A percentile compares a stretch with the other conserved stretches of the same genome.
Conservation (phyloP, 2,797 vertebrate species). For the Novumbra hubbsi region DNA sequence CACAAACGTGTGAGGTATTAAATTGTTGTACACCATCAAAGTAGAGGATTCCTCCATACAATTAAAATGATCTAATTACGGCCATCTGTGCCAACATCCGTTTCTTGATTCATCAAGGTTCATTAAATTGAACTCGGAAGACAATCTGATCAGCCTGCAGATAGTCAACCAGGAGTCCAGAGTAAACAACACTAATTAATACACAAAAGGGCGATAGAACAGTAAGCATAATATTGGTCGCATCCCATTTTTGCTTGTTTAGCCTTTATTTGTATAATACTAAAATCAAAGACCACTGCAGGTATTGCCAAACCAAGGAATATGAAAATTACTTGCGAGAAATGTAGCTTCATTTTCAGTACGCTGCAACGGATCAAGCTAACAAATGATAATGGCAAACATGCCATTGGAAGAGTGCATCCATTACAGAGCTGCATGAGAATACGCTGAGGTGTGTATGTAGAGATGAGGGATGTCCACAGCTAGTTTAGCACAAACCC, state of each 20-base stretch:
- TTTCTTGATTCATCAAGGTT: slow-evolving; percentile 16
- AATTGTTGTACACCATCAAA: not conserved
- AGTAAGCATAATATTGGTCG: not conserved
- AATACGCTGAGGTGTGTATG: not conserved
- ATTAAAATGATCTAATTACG: slow-evolving; percentile 20
- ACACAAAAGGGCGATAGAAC: slow-evolving; percentile 8
- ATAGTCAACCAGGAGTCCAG: slow-evolving; percentile 10
- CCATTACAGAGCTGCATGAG: not conserved
- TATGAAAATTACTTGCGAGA: not conserved
- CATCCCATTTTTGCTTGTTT: slow-evolving; percentile 2
- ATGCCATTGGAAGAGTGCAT: not conserved
- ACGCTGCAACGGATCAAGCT: not conserved
- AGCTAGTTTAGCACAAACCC: not conserved
- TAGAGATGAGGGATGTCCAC: not conserved
- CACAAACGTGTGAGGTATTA: not conserved
- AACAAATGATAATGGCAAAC: not conserved
- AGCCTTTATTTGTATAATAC: not conserved
- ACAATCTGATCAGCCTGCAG: slow-evolving; percentile 7
- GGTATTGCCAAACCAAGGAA: not conserved
- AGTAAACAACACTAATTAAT: slow-evolving; percentile 32
- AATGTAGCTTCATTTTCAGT: not conserved
- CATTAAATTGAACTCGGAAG: slow-evolving; percentile 31
- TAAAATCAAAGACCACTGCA: not conserved
- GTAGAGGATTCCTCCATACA: not conserved
- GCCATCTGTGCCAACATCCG: slow-evolving; percentile 18